Conservation (phyloP, 30 jellyfish, hydroid and myxozoan genomes). For the Catostylus mosaicus region DNA sequence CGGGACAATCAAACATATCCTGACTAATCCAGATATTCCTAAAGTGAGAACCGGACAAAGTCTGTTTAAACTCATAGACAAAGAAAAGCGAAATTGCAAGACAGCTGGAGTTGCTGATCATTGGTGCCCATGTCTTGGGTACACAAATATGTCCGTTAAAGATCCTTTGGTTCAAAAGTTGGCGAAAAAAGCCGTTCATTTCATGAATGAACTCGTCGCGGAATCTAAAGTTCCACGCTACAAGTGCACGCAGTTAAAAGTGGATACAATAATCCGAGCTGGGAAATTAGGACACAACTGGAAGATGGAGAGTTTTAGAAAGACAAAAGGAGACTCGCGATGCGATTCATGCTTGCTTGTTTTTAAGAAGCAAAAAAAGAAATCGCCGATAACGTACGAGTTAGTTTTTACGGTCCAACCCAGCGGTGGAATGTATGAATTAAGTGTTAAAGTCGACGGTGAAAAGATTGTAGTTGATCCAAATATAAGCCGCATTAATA, state of each 20-base stretch:
- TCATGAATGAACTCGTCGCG: slow-evolving; percentile 9
- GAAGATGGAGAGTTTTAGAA: slow-evolving; percentile 10
- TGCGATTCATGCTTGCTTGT: slow-evolving; percentile 36
- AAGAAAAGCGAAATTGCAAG: slow-evolving; percentile 55
- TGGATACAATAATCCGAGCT: slow-evolving; percentile 25
- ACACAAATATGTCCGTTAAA: background rate
- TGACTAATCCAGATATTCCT: slow-evolving; percentile 40
- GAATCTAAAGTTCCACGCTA: background rate
- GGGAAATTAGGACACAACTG: slow-evolving; percentile 25
- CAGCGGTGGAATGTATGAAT: slow-evolving; percentile 60
- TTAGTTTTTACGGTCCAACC: slow-evolving; percentile 42
- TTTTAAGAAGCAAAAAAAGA: background rate
- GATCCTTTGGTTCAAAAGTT: background rate
- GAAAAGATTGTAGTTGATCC: slow-evolving; percentile 19
- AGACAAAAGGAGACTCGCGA: slow-evolving; percentile 10
- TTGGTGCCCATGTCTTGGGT: slow-evolving; percentile 80
- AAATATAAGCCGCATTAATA: slow-evolving; percentile 64
- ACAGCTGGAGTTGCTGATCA: slow-evolving; percentile 72
- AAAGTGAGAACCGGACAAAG: slow-evolving; percentile 64
- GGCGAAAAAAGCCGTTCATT: slow-evolving; percentile 31
- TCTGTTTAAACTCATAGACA: slow-evolving; percentile 61
- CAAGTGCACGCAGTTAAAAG: slow-evolving; percentile 6
- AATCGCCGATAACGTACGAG: slow-evolving; percentile 12
- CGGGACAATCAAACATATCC: slow-evolving; percentile 60
- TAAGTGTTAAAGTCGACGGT: background rate